phyloP scores from a whole-genome alignment of 1,140 invertebrate genomes.

The Leptonema lineaticorne region DNA sequence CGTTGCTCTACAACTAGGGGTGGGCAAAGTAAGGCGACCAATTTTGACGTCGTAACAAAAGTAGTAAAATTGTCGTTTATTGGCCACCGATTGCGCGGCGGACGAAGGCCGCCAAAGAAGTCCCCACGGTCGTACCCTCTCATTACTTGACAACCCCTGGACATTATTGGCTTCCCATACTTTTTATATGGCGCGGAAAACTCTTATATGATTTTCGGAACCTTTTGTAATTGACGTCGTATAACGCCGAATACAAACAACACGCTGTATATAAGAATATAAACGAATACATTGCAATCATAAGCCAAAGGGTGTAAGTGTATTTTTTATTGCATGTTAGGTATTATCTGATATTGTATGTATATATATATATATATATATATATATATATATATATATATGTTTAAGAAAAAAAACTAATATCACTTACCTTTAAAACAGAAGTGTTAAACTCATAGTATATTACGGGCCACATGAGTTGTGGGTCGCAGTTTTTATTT shows the following conservation, averaged over 20 bases:
- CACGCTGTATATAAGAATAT: background rate
- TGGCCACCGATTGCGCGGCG: slow-evolving; percentile 35
- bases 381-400: background rate
- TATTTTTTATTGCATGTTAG: too few species aligned
- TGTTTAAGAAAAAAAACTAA: too few species aligned
- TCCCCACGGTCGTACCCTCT: slow-evolving; percentile 1
- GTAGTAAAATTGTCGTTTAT: slow-evolving; percentile 41
- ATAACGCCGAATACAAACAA: background rate
- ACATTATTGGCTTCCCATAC: slow-evolving; percentile 38
- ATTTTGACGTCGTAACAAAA: slow-evolving; percentile 42
- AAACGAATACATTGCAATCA: too few species aligned
- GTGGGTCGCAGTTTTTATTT: too few species aligned
- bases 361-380: background rate
- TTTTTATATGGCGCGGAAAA: slow-evolving; percentile 28
- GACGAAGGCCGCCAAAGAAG: background rate
- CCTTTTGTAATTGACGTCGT: slow-evolving; percentile 12
- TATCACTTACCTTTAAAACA: too few species aligned
- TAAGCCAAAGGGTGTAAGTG: too few species aligned
- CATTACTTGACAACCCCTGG: slow-evolving; percentile 33
- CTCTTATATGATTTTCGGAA: slow-evolving; percentile 23
- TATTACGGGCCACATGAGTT: too few species aligned
- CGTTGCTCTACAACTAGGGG: too few species aligned
- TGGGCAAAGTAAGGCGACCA: slow-evolving; percentile 29
- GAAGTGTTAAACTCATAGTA: too few species aligned
- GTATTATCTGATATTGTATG: too few species aligned